These are phyloP conservation scores for Pseudomyrmex dendroicus DNA, from an alignment of 1,140 invertebrate species.

Conservation along the genomic window DNA sequence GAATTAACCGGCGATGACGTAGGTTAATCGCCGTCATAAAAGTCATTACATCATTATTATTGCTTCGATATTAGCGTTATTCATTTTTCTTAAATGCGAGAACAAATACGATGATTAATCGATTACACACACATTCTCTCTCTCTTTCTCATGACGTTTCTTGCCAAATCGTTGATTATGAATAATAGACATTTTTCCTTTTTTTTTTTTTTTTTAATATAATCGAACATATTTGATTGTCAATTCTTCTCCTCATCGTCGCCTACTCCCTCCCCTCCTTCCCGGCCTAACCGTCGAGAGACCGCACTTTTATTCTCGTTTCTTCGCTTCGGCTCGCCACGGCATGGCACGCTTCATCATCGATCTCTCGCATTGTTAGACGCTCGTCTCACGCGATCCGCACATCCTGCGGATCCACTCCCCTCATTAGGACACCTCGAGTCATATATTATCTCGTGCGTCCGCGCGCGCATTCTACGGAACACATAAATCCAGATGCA, in stretches of 20 bases:
- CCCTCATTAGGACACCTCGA: conserved; percentile 70
- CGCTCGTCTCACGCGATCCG: conserved; percentile 72
- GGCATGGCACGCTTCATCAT: conserved; percentile 73
- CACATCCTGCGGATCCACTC: conserved; percentile 71
- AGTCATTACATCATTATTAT: neutral
- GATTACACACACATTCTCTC: too few species aligned
- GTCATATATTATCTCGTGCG: conserved; percentile 60
- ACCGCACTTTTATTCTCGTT: conserved; percentile 30
- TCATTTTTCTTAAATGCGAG: neutral
- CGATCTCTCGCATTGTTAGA: conserved; percentile 76
- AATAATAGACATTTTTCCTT: neutral
- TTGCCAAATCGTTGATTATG: neutral
- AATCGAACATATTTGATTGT: conserved; percentile 16
- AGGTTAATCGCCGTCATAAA: conserved; percentile 35
- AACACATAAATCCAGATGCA: conserved; percentile 64
- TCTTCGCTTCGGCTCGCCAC: conserved; percentile 28
- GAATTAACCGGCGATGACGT: conserved; percentile 18
- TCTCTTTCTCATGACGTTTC: neutral
- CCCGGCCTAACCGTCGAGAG: neutral
- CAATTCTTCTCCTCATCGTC: conserved; percentile 55
- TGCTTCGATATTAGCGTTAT: neutral
- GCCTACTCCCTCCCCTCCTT: conserved; percentile 61
- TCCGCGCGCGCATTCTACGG: conserved; percentile 37
- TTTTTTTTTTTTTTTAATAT: conserved; percentile 3
- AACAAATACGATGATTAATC: neutral